Base-by-base conservation (phyloP, 2,113 vertebrate species). In the Megaptera novaeangliae region DNA sequence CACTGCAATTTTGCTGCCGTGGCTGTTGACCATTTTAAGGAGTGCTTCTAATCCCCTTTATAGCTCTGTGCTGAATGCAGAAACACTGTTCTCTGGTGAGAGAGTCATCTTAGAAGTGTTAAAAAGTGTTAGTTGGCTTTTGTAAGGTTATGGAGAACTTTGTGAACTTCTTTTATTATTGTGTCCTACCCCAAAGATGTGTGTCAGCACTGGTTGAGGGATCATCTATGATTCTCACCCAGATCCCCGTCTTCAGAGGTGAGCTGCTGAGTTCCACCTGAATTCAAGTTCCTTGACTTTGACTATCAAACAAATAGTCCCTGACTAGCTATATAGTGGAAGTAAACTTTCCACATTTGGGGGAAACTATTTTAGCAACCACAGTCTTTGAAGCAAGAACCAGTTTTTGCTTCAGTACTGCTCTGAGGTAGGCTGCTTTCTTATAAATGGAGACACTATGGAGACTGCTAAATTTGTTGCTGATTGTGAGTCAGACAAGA, bases 1-100 rank as follows among this genome's bases (percentile, higher is more conserved):
- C 25, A 64, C 81, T 88, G 41, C 84, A 96, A 69, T 96, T 97
- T 97, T 95, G 77, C 61, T 88, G 44, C 88, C 52, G n/a, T 80
- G 39, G 85, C 23, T 92, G 4, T 95, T 97, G 78, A 90, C 39
- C 63, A 55, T 98, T 90, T 91, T 88, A 92, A 93, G 92, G 52
- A 81, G n/a, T 97, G 95, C 81, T 96, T 98, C 36, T 39, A 96
- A 95, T 81, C 41, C 96, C n/a, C 68, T 97, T 97, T 98, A 86
- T 97, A 88, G 88, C 71, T 44, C 1, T 77, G 39, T 78, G 36
- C 81, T 39, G 25, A 94, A 85, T 88, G 34, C 89, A 96, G 68
- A 97, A 97, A 84, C 23, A 5, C 8, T 63, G 87, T 95, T 97
- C 68, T 94, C 44, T 61, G 49, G 36, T 82, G 89, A 86, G 41